Base-by-base conservation (phyloP, 2,113 vertebrate species). In the Cervus canadensis region DNA sequence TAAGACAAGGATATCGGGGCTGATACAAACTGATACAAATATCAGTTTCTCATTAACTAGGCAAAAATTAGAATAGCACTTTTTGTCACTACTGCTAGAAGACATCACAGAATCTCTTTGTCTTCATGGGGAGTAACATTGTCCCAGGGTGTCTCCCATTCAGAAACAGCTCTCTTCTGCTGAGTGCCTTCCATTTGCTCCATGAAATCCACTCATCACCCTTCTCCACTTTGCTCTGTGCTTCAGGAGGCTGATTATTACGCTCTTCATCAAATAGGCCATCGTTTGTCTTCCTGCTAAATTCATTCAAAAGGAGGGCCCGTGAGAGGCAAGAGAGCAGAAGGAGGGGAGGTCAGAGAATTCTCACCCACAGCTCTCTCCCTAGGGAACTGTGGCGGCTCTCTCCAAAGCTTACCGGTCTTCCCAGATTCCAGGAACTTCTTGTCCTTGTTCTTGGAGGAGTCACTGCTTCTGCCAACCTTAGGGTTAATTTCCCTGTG, bases 31-130 rank as follows among this genome's bases (percentile, higher is more conserved):
- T 62, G 60, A 64, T 95, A 93, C 67, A 97, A 92, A 91, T 96
- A 94, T 11, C 74, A 84, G 91, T 97, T 97, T 98, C 76, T 95
- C 50, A 96, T 88, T 96, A 98, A 94, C 52, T 50, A 50, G 26
- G 12, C 45, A 87, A 93, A 93, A 97, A 74, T 93, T 64, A 76
- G 50, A 82, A 79, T 64, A 87, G 78, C 11, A 17, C 52, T 88
- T 76, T 82, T 76, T 67, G 48, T 28, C 45, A 60, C 6, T 45
- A 30, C 30, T 60, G 40, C 28, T 87, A 82, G 76, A 89, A 48
- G 23, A 50, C 45, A 76, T 43, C 40, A 36, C 45, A 84, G 56
- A 81, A 45, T 87, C 84, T 97, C 43, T 79, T 94, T 86, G 17
- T 79, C 40, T 60, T 88, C n/a, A 71, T 23, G 15, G 59, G 8